phyloP scores from a whole-genome alignment of 2,797 vertebrate species.

The Miichthys miiuy region DNA sequence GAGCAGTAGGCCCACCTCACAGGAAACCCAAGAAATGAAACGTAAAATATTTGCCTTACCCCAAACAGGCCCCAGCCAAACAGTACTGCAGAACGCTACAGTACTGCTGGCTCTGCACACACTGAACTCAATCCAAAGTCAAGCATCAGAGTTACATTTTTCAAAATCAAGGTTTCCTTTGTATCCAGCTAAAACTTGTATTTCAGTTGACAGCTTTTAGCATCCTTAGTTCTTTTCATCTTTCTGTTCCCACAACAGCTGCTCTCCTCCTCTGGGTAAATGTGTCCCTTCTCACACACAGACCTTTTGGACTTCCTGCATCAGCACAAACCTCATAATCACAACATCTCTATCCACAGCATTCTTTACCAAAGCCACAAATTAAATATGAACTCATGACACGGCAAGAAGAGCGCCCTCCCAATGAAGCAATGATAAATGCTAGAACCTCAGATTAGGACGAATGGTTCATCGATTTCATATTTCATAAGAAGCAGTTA shows the following conservation, averaged over 20 bases:
- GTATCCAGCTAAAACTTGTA: slow-evolving; percentile 25
- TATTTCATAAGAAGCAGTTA: not conserved
- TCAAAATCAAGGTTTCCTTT: slow-evolving; percentile 36
- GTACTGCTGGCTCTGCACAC: slow-evolving; percentile 24
- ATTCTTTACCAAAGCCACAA: slow-evolving; percentile 76
- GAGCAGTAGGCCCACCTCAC: slow-evolving; percentile 67
- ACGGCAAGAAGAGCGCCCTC: slow-evolving; percentile 44
- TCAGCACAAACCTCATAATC: slow-evolving; percentile 75
- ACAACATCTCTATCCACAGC: slow-evolving; percentile 74
- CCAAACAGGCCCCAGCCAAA: slow-evolving; percentile 67
- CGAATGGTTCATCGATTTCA: not conserved
- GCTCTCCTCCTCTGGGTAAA: slow-evolving; percentile 47
- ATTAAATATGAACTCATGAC: slow-evolving; percentile 74
- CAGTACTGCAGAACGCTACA: slow-evolving; percentile 21
- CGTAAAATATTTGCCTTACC: slow-evolving; percentile 67
- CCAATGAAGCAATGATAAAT: slow-evolving; percentile 44
- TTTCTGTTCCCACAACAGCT: slow-evolving; percentile 49
- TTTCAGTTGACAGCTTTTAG: slow-evolving; percentile 27
- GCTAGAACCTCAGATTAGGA: slow-evolving; percentile 28
- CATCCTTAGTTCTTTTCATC: slow-evolving; percentile 11
- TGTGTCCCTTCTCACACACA: slow-evolving; percentile 44
- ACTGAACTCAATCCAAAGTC: slow-evolving; percentile 50
- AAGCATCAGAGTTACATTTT: slow-evolving; percentile 19
- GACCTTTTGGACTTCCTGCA: slow-evolving; percentile 52
- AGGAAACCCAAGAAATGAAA: slow-evolving; percentile 77